Percentiles rank a stretch among this genome's conserved stretches.
Evolutionary conservation across 2,113 vertebrate genomes (phyloP).

Genomic region (Sebastes schlegelii): DNA sequence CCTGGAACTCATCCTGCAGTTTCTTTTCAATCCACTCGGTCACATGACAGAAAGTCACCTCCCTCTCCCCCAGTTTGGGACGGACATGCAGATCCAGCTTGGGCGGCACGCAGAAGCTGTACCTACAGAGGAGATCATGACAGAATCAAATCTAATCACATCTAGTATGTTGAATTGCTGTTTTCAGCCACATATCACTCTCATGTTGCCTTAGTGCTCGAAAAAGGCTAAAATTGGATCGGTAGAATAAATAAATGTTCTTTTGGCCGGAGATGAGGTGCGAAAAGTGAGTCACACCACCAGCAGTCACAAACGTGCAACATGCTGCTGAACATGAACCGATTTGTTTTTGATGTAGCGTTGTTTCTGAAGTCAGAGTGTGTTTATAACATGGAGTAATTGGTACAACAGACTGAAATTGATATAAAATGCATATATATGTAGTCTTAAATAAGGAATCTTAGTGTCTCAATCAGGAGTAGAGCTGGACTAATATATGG

Average conservation of each 20-base stretch:
- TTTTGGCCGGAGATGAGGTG: constrained; percentile 17
- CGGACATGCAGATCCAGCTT: constrained; percentile 88
- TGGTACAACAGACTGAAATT: neutral
- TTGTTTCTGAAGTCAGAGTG: neutral
- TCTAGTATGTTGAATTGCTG: neutral
- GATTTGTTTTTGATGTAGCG: neutral
- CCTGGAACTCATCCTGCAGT: constrained; percentile 92
- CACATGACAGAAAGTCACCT: constrained; percentile 90
- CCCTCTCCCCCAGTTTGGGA: constrained; percentile 90
- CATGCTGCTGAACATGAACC: constrained; percentile 1
- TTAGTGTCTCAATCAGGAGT: no score
- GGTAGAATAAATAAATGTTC: constrained; percentile 10
- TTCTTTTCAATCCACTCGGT: constrained; percentile 93
- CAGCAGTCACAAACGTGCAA: constrained; percentile 5
- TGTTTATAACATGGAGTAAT: neutral
- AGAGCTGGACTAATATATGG: no score
- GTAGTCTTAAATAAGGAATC: neutral
- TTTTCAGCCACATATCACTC: neutral
- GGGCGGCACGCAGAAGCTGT: constrained; percentile 89
- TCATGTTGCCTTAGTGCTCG: neutral
- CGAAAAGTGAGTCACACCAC: constrained; percentile 25
- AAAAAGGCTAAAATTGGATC: neutral
- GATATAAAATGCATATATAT: neutral
- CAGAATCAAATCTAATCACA: neutral
- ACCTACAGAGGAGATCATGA: constrained; percentile 78